Evolutionary conservation across 2,888 invertebrate species (phyloP).

Genomic region (Melanostoma mellinum): DNA sequence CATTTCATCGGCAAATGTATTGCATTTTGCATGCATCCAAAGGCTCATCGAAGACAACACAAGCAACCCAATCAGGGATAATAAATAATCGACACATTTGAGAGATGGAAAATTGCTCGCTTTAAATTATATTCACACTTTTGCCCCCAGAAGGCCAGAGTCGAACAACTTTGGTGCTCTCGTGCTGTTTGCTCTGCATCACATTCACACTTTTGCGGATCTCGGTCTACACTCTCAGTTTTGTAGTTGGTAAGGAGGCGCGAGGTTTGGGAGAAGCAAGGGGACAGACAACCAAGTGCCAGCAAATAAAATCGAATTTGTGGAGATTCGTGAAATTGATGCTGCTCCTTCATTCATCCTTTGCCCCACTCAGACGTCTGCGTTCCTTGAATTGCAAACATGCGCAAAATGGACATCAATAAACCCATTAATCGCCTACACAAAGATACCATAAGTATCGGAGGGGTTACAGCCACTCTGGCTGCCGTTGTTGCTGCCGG

Average conservation of each 20-base stretch:
- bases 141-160: slow-evolving; percentile 79
- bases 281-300: slow-evolving; percentile 52
- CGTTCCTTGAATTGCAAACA: slow-evolving; percentile 63
- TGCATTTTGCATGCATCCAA: slow-evolving; percentile 9
- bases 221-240: slow-evolving; percentile 57
- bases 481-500: slow-evolving; percentile 62
- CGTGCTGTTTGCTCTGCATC: slow-evolving; percentile 47
- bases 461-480: slow-evolving; percentile 53
- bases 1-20: slow-evolving; percentile 43
- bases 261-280: neutral
- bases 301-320: slow-evolving; percentile 71
- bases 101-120: slow-evolving; percentile 81
- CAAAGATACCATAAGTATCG: slow-evolving; percentile 71
- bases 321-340: slow-evolving; percentile 62
- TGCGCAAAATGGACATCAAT: slow-evolving; percentile 74
- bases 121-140: slow-evolving; percentile 82
- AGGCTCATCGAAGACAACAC: slow-evolving; percentile 44
- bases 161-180: slow-evolving; percentile 8
- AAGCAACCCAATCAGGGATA: slow-evolving; percentile 81
- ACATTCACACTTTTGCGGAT: slow-evolving; percentile 53
- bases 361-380: slow-evolving; percentile 2
- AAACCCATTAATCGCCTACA: slow-evolving; percentile 76
- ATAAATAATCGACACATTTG: slow-evolving; percentile 81
- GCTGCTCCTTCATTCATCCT: slow-evolving; percentile 20
- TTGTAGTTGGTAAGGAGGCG: slow-evolving; percentile 22